Conservation (phyloP, 2,888 invertebrate genomes). For the Amaurobius ferox region DNA sequence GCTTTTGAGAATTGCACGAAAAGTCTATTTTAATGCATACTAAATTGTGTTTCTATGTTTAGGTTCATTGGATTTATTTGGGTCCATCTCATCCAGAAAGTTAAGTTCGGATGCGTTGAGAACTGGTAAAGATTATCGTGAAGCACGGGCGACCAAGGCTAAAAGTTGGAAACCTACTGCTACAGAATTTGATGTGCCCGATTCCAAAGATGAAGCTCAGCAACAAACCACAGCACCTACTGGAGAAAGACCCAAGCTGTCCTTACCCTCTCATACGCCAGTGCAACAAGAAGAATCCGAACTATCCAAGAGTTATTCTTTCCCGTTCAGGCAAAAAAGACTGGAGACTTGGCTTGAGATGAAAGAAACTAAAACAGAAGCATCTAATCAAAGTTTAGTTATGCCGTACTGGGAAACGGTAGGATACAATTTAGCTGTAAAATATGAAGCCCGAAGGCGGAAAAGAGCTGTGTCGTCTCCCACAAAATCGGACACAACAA, state of each 20-base stretch:
- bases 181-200: neutral
- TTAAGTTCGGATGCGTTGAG: neutral
- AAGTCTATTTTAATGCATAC: too few species aligned
- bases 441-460: conserved; percentile 12
- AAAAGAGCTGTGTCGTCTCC: neutral
- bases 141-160: neutral
- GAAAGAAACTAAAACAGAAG: neutral
- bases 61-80: neutral
- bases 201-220: too few species aligned
- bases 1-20: too few species aligned
- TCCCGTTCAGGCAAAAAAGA: conserved; percentile 36
- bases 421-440: conserved; percentile 11
- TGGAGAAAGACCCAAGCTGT: too few species aligned
- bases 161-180: neutral
- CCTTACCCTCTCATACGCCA: neutral
- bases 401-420: conserved; percentile 11
- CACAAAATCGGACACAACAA: neutral
- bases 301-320: conserved; percentile 33
- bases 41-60: too few species aligned
- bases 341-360: conserved; percentile 24
- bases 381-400: neutral
- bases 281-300: neutral
- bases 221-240: too few species aligned
- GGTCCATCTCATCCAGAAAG: neutral
- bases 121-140: neutral